These are phyloP conservation scores for Pseudopleuronectes americanus DNA, from an alignment of 2,797 vertebrate genomes.

Conservation along the genomic window DNA sequence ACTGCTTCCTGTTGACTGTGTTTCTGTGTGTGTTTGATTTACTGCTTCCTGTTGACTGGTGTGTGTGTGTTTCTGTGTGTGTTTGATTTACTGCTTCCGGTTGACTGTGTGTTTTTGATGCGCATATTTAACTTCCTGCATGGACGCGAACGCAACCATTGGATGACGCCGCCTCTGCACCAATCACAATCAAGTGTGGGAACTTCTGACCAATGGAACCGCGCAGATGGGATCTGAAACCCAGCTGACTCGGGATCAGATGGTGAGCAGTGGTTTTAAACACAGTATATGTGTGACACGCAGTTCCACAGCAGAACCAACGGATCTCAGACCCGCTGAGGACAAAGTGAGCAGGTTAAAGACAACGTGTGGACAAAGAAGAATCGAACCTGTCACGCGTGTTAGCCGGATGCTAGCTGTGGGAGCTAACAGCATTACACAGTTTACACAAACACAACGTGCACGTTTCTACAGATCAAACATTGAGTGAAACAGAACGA, in stretches of 20 bases:
- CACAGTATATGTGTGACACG: too few relatives aligned
- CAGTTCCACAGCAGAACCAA: rapidly evolving
- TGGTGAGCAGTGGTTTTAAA: rapidly evolving
- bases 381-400: not conserved
- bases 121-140: not conserved
- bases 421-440: too few relatives aligned
- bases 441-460: too few relatives aligned
- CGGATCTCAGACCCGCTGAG: constrained; percentile 14
- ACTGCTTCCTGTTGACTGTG: too few relatives aligned
- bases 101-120: too few relatives aligned
- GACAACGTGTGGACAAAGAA: not conserved
- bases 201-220: constrained; percentile 32
- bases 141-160: not conserved
- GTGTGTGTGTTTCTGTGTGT: too few relatives aligned
- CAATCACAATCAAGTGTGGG: constrained; percentile 32
- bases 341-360: rapidly evolving
- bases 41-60: too few relatives aligned
- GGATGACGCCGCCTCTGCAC: not conserved
- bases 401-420: not conserved
- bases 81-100: too few relatives aligned
- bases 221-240: rapidly evolving
- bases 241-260: constrained; percentile 12
- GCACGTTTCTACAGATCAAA: too few relatives aligned
- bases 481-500: too few relatives aligned
- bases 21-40: too few relatives aligned